Evolutionary conservation across 2,113 vertebrate genomes (phyloP).

Genomic region (Dicerorhinus sumatrensis): DNA sequence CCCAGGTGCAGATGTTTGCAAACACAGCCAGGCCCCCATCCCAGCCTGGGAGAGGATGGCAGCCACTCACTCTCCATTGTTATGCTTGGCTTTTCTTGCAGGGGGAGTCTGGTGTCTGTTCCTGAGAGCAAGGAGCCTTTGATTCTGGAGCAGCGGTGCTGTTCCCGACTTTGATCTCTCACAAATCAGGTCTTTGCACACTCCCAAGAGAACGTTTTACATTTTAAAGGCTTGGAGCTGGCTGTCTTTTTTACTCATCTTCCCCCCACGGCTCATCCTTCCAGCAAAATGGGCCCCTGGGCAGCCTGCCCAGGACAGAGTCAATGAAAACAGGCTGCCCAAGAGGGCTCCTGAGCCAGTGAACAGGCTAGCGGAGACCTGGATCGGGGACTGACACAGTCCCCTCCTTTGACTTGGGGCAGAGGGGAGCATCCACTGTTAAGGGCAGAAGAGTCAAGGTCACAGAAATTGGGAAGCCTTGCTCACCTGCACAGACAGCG

Average conservation of each 20-base stretch:
- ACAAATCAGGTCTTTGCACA: constrained; percentile 86
- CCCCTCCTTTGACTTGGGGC: background rate
- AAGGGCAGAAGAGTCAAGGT: background rate
- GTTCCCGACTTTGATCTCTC: constrained; percentile 87
- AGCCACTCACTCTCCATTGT: constrained; percentile 16
- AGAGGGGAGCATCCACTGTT: background rate
- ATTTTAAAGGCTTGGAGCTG: constrained; percentile 84
- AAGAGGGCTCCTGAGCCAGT: background rate
- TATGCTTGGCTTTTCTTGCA: constrained; percentile 59
- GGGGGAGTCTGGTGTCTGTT: constrained; percentile 70
- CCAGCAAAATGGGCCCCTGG: constrained; percentile 39
- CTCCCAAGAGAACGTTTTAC: constrained; percentile 87
- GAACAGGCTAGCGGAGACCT: background rate
- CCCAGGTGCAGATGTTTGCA: constrained; percentile 78
- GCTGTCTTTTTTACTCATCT: constrained; percentile 71
- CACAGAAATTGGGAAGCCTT: background rate
- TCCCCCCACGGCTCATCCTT: background rate
- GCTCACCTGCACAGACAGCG: background rate
- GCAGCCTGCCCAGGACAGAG: constrained; percentile 49
- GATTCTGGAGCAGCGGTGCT: constrained; percentile 81
- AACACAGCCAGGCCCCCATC: constrained; percentile 38
- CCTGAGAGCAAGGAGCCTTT: constrained; percentile 82
- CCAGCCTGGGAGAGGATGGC: background rate
- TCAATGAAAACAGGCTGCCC: background rate
- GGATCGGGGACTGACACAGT: background rate